Evolutionary conservation across 2,113 vertebrate genomes (phyloP), one percentile per base, ranked within the genome.

Genomic region (Dipodomys spectabilis): DNA sequence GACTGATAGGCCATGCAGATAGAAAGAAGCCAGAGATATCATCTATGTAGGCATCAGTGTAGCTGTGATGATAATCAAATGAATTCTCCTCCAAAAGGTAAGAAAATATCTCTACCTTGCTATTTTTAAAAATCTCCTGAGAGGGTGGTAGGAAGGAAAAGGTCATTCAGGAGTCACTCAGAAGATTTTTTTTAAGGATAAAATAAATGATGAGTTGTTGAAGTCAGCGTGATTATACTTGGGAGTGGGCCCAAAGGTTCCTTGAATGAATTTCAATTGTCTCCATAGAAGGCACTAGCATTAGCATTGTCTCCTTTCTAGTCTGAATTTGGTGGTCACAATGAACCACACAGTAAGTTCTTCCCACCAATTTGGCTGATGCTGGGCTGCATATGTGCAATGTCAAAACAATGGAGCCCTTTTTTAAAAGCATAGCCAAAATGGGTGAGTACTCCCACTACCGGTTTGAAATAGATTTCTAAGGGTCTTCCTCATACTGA

Each of bases 171-270:
- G 35, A 49, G 12, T 49, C 49, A 49, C 49, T 49, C 49, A 49
- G 49, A 11, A 49, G 35, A 89, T 53, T 88, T 60, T 87, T 20
- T 53, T 8, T 18, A 22, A 60, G 77, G 8, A 73, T 87, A 73
- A 88, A 68, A 93, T 93, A 73, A 94, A 96, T 77, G 65, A 94
- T 45, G 30, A 84, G 30, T 87, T 83, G 25, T 82, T 39, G 4
- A 83, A 82, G 53, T 82, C 53, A 68, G 4, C 5, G 12, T 82
- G 65, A 53, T 22, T 81, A 30, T 45, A 62, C 22, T 88, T n/a
- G 3, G 25, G 32, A 89, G n/a, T 75, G 72, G 69, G 20, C 53
- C 73, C 72, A 35, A 53, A 86, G 30, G 19, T 82, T 12, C 39
- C 9, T 75, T 49, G 88, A 67, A 18, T 57, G 32, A 82, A 80